Evolutionary conservation across 2,888 invertebrate genomes (phyloP), one percentile per base, ranked within the genome.

Genomic region (Mimas tiliae): DNA sequence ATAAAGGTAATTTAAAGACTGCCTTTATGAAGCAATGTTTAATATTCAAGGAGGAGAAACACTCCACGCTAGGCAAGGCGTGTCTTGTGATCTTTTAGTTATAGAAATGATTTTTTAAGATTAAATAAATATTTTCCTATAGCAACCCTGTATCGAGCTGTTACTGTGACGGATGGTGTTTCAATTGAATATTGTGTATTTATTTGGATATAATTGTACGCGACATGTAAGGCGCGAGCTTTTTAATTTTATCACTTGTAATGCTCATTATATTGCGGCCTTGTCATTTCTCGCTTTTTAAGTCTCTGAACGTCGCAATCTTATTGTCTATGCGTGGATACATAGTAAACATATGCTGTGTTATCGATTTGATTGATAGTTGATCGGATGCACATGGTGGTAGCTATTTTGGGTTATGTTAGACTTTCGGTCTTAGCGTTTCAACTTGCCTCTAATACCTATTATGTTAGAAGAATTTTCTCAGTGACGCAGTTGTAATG

Each of bases 141-240:
- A 19, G 19, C 42, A 58, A 58, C 58, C 58, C 58, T 68, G 34
- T 8, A 52, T 21, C 8, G 34, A 47, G 51, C 16, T 62, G 64
- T 66, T 68, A 65, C 14, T 48, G 68, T 63, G 69, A 68, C 66
- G 66, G 34, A 69, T 65, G 65, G 65, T 58, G 58, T 65, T 68
- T 67, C 63, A 66, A 73, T 73, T 69, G 68, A 70, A 27, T 63
- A n/a, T n/a, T n/a, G 38, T 62, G 27, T 58, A 45, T 64, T 68
- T 65, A 69, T 70, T 69, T 66, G 67, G 68, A 66, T 66, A 69
- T 72, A 70, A 72, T 72, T 70, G 70, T 69, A 65, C 68, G 69
- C 55, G 64, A 63, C 68, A 48, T 66, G 65, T 72, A 67, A 68
- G 72, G 72, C 19, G 47, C 42, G 34, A 6, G 55, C 33, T 58